A percentile compares a stretch with the other conserved stretches of the same genome.
phyloP scores from a whole-genome alignment of 2,113 vertebrate species.

The Malurus melanocephalus region DNA sequence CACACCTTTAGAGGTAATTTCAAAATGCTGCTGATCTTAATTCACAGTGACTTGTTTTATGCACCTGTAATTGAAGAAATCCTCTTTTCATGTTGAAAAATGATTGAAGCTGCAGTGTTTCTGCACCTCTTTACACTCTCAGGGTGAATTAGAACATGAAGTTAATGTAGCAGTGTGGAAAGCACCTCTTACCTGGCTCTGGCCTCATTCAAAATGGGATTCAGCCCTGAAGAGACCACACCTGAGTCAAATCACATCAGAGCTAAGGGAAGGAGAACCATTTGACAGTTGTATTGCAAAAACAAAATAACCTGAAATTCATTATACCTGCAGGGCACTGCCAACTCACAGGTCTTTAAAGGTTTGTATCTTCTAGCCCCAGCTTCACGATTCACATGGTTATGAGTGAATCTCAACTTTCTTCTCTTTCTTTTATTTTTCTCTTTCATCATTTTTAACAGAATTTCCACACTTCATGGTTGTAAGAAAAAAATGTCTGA shows the following conservation, averaged over 20 bases:
- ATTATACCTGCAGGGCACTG: background rate
- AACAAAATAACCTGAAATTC: background rate
- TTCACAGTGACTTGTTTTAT: background rate
- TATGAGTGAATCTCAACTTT: background rate
- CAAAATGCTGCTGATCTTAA: background rate
- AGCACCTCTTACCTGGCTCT: background rate
- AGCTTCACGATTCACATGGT: background rate
- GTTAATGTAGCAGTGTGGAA: background rate
- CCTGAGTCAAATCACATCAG: background rate
- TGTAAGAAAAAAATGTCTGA: background rate
- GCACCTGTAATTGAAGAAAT: background rate
- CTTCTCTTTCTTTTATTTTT: background rate
- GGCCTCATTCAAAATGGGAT: background rate
- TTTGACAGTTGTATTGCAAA: background rate
- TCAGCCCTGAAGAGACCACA: background rate
- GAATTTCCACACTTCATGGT: background rate
- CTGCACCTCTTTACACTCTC: background rate
- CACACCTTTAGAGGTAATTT: background rate
- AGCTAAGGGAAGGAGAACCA: background rate
- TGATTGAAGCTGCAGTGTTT: background rate
- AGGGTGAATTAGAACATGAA: background rate
- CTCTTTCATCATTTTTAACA: background rate
- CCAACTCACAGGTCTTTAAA: background rate
- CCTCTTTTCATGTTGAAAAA: background rate
- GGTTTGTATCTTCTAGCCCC: background rate